Conservation (phyloP, 2,113 vertebrate species). For the Ramphastos sulfuratus region DNA sequence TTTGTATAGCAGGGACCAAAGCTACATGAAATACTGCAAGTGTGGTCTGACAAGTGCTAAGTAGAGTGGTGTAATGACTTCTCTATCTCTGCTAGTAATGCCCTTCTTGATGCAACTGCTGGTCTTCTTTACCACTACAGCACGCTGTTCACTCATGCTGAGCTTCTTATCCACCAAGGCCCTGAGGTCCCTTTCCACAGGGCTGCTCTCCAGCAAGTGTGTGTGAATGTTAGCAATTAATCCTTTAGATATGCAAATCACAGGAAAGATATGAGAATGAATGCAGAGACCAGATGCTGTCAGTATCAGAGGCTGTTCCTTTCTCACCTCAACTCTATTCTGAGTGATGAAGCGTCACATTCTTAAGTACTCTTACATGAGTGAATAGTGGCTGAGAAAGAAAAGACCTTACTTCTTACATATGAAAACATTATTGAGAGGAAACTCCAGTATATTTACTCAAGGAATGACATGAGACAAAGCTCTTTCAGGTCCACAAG, state of each 20-base stretch:
- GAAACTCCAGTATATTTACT: not conserved
- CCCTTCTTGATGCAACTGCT: too few species aligned
- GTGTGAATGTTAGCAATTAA: not conserved
- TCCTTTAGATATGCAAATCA: not conserved
- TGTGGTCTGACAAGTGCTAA: too few species aligned
- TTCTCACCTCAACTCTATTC: not conserved
- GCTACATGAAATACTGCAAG: too few species aligned
- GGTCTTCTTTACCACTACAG: too few species aligned
- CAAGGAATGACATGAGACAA: not conserved
- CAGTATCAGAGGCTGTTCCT: not conserved
- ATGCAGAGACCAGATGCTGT: not conserved
- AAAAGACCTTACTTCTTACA: not conserved
- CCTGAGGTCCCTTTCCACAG: too few species aligned
- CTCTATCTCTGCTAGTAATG: too few species aligned
- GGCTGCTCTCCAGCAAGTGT: not conserved
- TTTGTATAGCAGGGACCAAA: too few species aligned
- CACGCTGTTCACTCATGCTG: too few species aligned
- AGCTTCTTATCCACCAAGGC: too few species aligned
- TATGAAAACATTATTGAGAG: not conserved
- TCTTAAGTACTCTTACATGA: not conserved
- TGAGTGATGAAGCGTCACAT: not conserved
- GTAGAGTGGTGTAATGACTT: too few species aligned
- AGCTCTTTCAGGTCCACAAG: not conserved
- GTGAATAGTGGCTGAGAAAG: not conserved
- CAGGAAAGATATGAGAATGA: not conserved